phyloP scores from a whole-genome alignment of 2,888 invertebrate species.

The Heliconius sara region DNA sequence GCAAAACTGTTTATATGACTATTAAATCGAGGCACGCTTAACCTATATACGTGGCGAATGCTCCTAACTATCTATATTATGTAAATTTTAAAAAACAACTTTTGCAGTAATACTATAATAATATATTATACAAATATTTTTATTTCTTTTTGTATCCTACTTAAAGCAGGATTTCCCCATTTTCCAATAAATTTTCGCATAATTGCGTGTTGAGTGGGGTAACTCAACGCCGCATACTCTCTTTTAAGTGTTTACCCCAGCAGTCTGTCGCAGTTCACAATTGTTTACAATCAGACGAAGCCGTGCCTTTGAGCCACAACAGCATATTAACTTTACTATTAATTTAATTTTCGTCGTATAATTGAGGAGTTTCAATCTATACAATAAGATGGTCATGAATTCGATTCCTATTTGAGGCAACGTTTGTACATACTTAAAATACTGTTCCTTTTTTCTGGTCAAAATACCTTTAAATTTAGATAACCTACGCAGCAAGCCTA shows the following conservation, averaged over 20 bases:
- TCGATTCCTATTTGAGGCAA: no score
- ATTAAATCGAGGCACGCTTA: slow-evolving; percentile 61
- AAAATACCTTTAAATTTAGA: background rate
- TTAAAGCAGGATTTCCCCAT: no score
- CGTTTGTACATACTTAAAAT: no score
- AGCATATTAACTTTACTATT: background rate
- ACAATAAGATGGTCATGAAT: no score
- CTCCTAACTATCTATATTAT: slow-evolving; percentile 31
- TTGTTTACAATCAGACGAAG: background rate
- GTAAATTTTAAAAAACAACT: slow-evolving; percentile 49
- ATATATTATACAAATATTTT: no score
- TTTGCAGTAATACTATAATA: no score
- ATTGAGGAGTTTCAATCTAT: no score
- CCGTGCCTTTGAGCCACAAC: background rate
- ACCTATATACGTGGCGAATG: slow-evolving; percentile 68
- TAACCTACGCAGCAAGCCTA: no score
- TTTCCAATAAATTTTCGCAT: no score
- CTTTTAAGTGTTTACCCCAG: background rate
- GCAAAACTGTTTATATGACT: slow-evolving; percentile 47
- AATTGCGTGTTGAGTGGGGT: no score
- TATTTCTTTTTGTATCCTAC: no score
- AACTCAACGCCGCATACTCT: no score
- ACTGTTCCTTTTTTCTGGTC: background rate
- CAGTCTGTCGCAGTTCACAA: background rate
- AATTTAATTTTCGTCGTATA: background rate